Evolutionary conservation across 2,797 vertebrate species (phyloP), one percentile per base, ranked within the genome.

Genomic region (Sebastes melanostomus): DNA sequence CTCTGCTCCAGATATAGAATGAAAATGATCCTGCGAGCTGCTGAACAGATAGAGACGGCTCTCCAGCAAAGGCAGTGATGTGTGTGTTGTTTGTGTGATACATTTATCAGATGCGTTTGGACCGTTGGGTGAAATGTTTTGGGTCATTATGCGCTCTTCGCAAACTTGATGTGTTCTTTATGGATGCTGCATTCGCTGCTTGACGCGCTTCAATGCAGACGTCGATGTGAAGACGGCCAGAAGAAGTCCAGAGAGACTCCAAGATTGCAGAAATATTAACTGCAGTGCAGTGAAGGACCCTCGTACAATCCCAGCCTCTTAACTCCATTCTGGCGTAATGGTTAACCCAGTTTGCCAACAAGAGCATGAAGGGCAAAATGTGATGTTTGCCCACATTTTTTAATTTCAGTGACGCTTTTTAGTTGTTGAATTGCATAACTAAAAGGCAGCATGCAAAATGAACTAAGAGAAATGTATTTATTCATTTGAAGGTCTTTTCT

Each of bases 211-310:
- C 24, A 29, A 27, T 71, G 60, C 75, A 68, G 75, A 82, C 2
- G 12, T 46, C 84, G 80, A 86, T 83, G 78, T 77, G 65, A 80
- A 75, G 83, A 82, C 10, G 24, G 50, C 11, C 18, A 50, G 18
- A 50, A 5, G 66, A 67, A 50, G 55, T 77, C 56, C 50, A 55
- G 60, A 72, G 74, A 81, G 52, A 55, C 32, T 78, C 29, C 38
- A 68, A 6, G 76, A 85, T 25, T 79, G 34, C 68, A 67, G 70
- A 87, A 83, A 42, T 84, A 61, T 82, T 75, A 67, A 72, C 66
- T 65, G 55, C 72, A 65, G 75, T 75, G 66, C 54, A 52, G 42
- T 54, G 50, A 84, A 83, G 76, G 61, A 75, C 63, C 58, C 59
- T 55, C 59, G 66, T 72, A 61, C 60, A 67, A 69, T 66, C 77